phyloP scores from a whole-genome alignment of 2,888 invertebrate genomes.

The Plutella xylostella region DNA sequence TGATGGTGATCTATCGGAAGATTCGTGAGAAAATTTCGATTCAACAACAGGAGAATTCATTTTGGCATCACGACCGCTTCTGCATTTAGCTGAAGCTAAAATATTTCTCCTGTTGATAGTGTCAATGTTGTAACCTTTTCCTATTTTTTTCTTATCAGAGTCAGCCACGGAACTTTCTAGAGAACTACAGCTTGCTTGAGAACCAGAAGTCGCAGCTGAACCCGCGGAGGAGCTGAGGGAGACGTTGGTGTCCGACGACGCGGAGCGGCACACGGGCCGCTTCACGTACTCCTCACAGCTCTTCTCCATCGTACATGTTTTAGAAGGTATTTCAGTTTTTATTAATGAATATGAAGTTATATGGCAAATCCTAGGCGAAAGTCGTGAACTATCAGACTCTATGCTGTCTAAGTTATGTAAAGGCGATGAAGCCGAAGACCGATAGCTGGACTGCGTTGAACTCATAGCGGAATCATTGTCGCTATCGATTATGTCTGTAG shows the following conservation, averaged over 20 bases:
- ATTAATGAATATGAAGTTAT: constrained; percentile 50
- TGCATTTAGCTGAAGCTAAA: constrained; percentile 85
- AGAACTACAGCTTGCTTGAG: constrained; percentile 77
- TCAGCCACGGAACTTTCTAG: constrained; percentile 74
- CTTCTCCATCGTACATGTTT: constrained; percentile 40
- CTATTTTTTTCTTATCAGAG: constrained; percentile 74
- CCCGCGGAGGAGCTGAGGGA: constrained; percentile 77
- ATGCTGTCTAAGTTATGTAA: constrained; percentile 73
- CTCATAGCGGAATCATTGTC: constrained; percentile 92
- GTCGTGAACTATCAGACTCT: constrained; percentile 66
- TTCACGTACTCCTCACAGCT: constrained; percentile 58
- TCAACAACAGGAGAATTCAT: constrained; percentile 79
- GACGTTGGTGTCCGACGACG: constrained; percentile 79
- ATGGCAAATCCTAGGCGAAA: constrained; percentile 56
- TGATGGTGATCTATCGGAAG: constrained; percentile 57
- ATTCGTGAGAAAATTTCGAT: constrained; percentile 76
- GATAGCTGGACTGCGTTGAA: constrained; percentile 82
- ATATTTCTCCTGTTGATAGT: constrained; percentile 89
- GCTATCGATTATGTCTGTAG: constrained; percentile 74
- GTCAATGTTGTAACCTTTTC: constrained; percentile 84
- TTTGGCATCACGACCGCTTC: constrained; percentile 82
- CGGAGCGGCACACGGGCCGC: constrained; percentile 73
- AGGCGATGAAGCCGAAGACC: constrained; percentile 82
- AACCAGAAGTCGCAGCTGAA: constrained; percentile 79
- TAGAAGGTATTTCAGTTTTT: constrained; percentile 51